Percentiles rank a stretch among this genome's conserved stretches.
Evolutionary conservation across 2,888 invertebrate species (phyloP).

Genomic region (Eustalomyia histrio): DNA sequence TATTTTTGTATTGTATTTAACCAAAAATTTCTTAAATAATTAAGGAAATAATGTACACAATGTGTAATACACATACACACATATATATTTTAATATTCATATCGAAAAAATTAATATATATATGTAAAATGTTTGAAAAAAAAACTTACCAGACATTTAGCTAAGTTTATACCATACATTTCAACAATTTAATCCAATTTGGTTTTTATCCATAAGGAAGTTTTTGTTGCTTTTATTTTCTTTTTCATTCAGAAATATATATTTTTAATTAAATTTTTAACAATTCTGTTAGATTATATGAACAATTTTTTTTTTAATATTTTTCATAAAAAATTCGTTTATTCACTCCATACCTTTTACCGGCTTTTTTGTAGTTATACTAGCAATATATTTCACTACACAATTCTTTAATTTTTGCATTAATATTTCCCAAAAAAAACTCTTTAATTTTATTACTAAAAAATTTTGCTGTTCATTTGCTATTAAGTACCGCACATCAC

Average conservation of each 20-base stretch:
- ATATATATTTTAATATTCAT: background rate
- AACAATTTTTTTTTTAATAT: background rate
- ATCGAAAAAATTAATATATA: too few species aligned
- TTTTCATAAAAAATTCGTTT: background rate
- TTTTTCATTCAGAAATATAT: background rate
- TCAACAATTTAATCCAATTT: background rate
- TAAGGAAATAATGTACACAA: background rate
- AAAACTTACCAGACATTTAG: constrained; percentile 1
- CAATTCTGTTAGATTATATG: background rate
- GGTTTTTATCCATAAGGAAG: background rate
- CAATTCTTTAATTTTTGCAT: background rate
- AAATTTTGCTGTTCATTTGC: background rate
- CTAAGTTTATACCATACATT: constrained; percentile 2
- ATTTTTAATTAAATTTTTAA: background rate
- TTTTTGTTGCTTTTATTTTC: background rate
- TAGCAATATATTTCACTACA: background rate
- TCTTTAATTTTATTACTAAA: background rate
- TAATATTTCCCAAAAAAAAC: background rate
- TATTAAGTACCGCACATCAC: background rate
- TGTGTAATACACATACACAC: background rate
- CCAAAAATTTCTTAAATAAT: background rate
- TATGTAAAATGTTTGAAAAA: background rate
- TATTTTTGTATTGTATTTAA: background rate
- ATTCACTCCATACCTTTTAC: background rate
- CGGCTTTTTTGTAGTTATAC: background rate